Evolutionary conservation across 1,140 invertebrate genomes (phyloP).

Genomic region (Zaprionus camerounensis): DNA sequence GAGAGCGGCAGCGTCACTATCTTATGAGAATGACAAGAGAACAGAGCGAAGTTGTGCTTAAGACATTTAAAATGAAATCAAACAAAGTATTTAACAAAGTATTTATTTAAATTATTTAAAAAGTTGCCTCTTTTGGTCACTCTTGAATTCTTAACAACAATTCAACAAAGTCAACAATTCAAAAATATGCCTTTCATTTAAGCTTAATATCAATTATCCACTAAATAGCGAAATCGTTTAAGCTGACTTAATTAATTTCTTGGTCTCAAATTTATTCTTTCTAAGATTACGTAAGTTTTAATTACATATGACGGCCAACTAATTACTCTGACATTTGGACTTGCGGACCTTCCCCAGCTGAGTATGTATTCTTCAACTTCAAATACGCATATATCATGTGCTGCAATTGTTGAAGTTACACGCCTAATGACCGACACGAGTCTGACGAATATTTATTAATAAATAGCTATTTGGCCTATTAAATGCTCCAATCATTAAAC

Average conservation of each 20-base stretch:
- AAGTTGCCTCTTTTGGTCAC: no score
- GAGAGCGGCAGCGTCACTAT: no score
- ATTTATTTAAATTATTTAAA: no score
- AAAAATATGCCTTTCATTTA: no score
- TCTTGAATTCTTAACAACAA: no score
- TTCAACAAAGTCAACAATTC: no score
- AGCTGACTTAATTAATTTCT: background rate
- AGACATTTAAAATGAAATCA: no score
- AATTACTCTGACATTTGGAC: background rate
- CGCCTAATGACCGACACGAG: slow-evolving; percentile 16
- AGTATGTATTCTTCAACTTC: background rate
- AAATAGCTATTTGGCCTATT: slow-evolving; percentile 34
- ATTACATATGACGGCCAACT: background rate
- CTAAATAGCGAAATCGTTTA: background rate
- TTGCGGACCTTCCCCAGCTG: background rate
- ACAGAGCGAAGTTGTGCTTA: no score
- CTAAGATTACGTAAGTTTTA: background rate
- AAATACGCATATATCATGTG: slow-evolving; percentile 2
- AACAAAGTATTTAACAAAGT: no score
- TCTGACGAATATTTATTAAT: slow-evolving; percentile 32
- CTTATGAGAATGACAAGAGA: no score
- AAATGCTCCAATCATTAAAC: slow-evolving; percentile 45
- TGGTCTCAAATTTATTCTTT: background rate
- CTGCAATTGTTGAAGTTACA: slow-evolving; percentile 9
- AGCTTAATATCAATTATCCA: no score